Base-by-base conservation (phyloP, 2,113 vertebrate genomes). In the Poecilia latipinna region DNA sequence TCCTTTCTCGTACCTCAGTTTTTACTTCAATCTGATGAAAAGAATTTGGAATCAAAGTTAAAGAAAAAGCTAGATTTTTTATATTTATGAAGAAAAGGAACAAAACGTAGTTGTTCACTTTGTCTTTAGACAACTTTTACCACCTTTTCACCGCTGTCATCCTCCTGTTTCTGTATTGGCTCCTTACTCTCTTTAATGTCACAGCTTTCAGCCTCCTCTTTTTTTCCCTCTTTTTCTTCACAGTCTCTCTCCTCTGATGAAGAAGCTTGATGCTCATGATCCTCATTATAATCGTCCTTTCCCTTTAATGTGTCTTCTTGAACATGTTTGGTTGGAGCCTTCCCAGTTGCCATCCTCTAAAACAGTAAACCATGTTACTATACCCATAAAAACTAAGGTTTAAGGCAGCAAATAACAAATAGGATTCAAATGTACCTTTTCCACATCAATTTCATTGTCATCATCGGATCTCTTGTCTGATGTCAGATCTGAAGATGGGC, bases 381-480 rank as follows among this genome's bases (percentile, higher is more conserved):
- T 88, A 94, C 35, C 12, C 24, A 12, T 12, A 37, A 65, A 39
- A 66, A n/a, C 26, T 22, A 69, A 33, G 4, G 1, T 33, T 61
- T 26, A 3, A 66, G 26, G 4, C 5, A 60, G 24, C 3, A 48
- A 48, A 48, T 19, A 17, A 48, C 13, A 48, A n/a, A 11, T 3
- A 1, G 15, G 3, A 0, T 1, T 0, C 13, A 17, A 70, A 51
- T 12, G 4, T 84, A 93, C 91, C 93, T 94, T 94, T 54, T 93
- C 93, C 17, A 93, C 91, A 51, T 94, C 93, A 1, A 83, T 42
- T 0, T 97, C 96, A 0, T 96, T 95, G 19, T 96, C 96, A 10
- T 98, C 97, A 28, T 98, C 97, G 12, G 97, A 97, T 75, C 92
- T 91, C 87, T 97, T 98, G 85, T 98, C 97, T 5, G 97, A 98